Evolutionary conservation across 2,797 vertebrate species (phyloP).

Genomic region (Eulemur rubriventer): DNA sequence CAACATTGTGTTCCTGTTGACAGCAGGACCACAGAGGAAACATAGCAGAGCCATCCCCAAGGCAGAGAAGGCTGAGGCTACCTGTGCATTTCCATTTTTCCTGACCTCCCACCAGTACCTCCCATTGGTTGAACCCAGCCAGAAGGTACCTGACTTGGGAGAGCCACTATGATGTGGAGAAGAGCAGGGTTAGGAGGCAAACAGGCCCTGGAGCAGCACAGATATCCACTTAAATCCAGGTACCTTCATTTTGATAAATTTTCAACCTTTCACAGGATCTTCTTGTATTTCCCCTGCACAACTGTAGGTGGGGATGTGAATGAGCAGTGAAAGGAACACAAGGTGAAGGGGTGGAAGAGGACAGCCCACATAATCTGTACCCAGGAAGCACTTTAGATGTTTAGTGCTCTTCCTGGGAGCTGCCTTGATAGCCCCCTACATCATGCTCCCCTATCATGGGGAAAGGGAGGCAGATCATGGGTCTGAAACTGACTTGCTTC

Average conservation of each 20-base stretch:
- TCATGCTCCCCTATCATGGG: not conserved
- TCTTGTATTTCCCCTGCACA: constrained; percentile 14
- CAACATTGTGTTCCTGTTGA: not conserved
- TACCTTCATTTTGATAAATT: constrained; percentile 36
- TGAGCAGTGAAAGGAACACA: not conserved
- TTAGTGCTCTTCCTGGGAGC: not conserved
- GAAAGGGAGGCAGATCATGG: not conserved
- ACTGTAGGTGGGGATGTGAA: not conserved
- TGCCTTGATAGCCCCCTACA: not conserved
- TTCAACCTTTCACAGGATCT: not conserved
- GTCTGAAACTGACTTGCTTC: not conserved
- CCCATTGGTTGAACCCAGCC: not conserved
- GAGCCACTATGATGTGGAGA: not conserved
- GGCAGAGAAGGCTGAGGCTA: not conserved
- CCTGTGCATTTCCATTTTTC: not conserved
- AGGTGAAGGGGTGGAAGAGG: not conserved
- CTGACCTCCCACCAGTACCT: not conserved
- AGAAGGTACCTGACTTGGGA: not conserved
- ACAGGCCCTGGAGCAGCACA: not conserved
- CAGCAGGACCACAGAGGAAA: not conserved
- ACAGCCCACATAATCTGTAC: not conserved
- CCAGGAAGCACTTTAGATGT: not conserved
- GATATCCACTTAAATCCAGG: not conserved
- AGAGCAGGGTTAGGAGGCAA: not conserved
- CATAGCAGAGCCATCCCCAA: not conserved